Percentiles rank a stretch among this genome's conserved stretches.
phyloP scores from a whole-genome alignment of 2,888 invertebrate species.

The Eupithecia subumbrata region DNA sequence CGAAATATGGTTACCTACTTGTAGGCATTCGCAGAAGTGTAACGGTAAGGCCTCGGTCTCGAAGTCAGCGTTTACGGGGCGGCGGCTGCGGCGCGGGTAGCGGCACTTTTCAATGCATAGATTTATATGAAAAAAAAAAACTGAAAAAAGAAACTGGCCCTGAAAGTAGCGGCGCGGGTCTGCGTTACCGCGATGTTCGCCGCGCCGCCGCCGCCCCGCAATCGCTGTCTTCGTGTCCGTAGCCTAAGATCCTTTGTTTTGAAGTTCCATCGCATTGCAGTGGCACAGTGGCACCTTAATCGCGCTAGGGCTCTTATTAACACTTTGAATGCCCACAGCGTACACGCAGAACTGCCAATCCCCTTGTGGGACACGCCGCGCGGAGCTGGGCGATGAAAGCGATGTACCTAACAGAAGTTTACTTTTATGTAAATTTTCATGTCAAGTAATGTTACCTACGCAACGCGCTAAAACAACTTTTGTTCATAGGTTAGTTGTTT shows the following conservation, averaged over 20 bases:
- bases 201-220: no score
- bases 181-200: no score
- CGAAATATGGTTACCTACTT: background rate
- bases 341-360: background rate
- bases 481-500: conserved; percentile 3
- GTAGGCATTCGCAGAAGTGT: background rate
- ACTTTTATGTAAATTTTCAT: background rate
- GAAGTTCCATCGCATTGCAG: background rate
- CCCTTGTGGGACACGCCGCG: background rate
- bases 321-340: background rate
- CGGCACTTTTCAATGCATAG: no score
- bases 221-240: no score
- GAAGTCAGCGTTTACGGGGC: no score
- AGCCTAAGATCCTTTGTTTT: background rate
- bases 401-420: background rate
- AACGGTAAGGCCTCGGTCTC: background rate
- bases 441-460: background rate
- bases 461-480: conserved; percentile 4
- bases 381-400: background rate
- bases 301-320: background rate
- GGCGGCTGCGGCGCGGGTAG: no score
- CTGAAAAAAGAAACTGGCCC: no score
- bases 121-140: no score
- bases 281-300: background rate
- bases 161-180: no score